Base-by-base conservation (phyloP, 2,888 invertebrate species). In the Drosophila basisetae region DNA sequence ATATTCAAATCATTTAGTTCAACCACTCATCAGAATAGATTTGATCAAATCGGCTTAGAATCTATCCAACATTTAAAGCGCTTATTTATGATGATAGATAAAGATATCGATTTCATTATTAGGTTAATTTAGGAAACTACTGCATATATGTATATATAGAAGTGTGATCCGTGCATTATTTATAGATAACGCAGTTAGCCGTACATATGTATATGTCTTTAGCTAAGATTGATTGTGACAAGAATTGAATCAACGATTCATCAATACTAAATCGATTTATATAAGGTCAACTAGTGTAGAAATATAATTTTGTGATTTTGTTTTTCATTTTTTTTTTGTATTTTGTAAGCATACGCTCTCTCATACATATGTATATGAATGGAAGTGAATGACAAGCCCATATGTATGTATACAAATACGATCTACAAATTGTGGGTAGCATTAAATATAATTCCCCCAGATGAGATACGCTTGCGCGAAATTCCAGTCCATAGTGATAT, bases 231-330 rank as follows among this genome's bases (percentile, higher is more conserved):
- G 63, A 77, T 62, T 47, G 22, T 2, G 47, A 25, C 13, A 25
- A 16, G 22, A 22, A 7, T 47, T 7, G 13, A 25, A 16, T 16
- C 2, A 16, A 47, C 9, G 4, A 9, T 47, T 13, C 7, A 9
- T 4, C 2, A 16, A 25, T 25, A 25, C 25, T 9, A 16, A 1
- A 25, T 25, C 25, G 25, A 25, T 47, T 16, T 9, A 25, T 43
- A 68, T 81, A 81, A 78, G 78, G 78, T 78, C 82, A 78, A 78
- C 78, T 55, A 43, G 58, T 81, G 49, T 67, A 35, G 54, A 52
- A 71, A 81, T 70, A 70, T 35, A 47, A 50, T 53, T 69, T 28
- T 49, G 25, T 31, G n/a, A 41, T 39, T 49, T 41, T 3, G 5
- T 6, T 50, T 30, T 0, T 22, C 22, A 2, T 4, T 9, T 22